Conservation (phyloP, 2,888 invertebrate genomes). For the Ceraclea dissimilis region DNA sequence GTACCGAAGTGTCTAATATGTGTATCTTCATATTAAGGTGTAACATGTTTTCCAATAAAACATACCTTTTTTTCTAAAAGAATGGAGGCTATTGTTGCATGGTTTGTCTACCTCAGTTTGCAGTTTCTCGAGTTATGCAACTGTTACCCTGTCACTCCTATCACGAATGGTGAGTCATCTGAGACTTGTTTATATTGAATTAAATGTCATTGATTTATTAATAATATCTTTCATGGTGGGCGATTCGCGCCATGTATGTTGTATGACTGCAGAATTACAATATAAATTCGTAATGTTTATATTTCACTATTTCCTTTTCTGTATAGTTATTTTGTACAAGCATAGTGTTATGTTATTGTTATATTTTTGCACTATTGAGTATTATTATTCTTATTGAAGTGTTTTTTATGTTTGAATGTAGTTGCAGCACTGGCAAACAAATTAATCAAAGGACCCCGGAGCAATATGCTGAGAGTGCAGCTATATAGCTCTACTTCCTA, state of each 20-base stretch:
- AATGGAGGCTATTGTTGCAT: conserved; percentile 20
- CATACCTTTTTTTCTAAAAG: conserved; percentile 18
- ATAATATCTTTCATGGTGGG: conserved; percentile 13
- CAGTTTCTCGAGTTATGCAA: conserved; percentile 22
- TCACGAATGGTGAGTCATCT: conserved; percentile 20
- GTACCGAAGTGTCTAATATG: conserved; percentile 1
- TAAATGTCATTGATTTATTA: conserved; percentile 9
- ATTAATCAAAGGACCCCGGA: no score
- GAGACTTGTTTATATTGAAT: conserved; percentile 4
- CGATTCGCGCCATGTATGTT: conserved; percentile 19
- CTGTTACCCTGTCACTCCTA: conserved; percentile 19
- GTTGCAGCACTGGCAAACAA: no score
- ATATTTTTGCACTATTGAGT: no score
- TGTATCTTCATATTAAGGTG: conserved; percentile 9
- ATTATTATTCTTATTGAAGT: no score
- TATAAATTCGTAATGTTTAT: not conserved
- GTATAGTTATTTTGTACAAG: no score
- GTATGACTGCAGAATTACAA: not conserved
- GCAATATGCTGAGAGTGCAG: no score
- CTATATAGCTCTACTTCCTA: no score
- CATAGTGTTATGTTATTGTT: no score
- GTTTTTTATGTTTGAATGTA: no score
- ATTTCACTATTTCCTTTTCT: no score
- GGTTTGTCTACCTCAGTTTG: conserved; percentile 18
- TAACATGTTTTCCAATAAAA: conserved; percentile 15